Percentiles rank a stretch among this genome's conserved stretches.
Evolutionary conservation across 2,797 vertebrate species (phyloP).

Genomic region (Leuciscus waleckii): DNA sequence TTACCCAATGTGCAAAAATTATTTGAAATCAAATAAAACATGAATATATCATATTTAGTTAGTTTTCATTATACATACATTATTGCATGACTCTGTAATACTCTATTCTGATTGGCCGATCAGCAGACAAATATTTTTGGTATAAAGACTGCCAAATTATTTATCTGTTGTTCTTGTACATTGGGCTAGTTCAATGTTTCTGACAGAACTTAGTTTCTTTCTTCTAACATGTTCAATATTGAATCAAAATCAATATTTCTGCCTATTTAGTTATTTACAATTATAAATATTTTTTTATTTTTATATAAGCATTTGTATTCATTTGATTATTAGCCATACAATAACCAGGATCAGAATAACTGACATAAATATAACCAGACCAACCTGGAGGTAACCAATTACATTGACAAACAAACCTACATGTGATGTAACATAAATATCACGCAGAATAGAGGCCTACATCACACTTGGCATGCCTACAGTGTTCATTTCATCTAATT

Average conservation of each 20-base stretch:
- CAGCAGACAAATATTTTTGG: not conserved
- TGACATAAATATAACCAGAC: not conserved
- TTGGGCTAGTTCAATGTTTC: not conserved
- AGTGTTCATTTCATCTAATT: slow-evolving; percentile 24
- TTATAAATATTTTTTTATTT: not conserved
- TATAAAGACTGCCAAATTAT: not conserved
- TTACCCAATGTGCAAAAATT: not conserved
- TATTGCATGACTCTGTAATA: not conserved
- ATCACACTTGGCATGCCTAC: not conserved
- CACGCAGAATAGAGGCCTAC: not conserved
- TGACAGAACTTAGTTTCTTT: not conserved
- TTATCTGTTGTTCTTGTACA: not conserved
- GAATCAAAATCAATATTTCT: not conserved
- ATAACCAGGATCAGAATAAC: not conserved
- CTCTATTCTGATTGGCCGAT: not conserved
- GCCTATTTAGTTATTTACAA: not conserved
- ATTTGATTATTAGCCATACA: not conserved
- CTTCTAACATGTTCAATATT: not conserved
- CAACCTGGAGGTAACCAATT: not conserved
- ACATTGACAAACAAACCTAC: not conserved
- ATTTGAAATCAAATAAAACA: not conserved
- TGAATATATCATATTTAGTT: not conserved
- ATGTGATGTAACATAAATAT: not conserved
- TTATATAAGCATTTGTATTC: not conserved
- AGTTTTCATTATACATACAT: not conserved